Base-by-base conservation (phyloP, 2,113 vertebrate species). In the Ondatra zibethicus region DNA sequence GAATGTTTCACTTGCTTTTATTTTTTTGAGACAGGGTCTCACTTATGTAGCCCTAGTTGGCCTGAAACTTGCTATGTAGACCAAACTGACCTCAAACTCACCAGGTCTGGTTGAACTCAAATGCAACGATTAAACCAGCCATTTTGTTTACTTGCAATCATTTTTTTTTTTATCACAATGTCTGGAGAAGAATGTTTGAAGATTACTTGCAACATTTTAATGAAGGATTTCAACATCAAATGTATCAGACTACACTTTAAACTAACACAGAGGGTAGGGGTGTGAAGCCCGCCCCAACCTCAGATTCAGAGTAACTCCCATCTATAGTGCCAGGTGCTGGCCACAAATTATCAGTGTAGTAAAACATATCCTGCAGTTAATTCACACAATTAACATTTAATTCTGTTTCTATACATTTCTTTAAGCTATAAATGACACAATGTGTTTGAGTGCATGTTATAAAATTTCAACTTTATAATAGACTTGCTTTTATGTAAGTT, bases 161-260 rank as follows among this genome's bases (percentile, higher is more conserved):
- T n/a, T n/a, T n/a, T n/a, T n/a, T n/a, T n/a, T n/a, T n/a, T n/a
- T n/a, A n/a, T n/a, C 33, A 14, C 70, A 10, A 21, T 11, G 21
- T 58, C 52, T 58, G 23, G 16, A 25, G 10, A 42, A 58, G 33
- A 81, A 58, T 21, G 31, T 81, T 25, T 81, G 33, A 81, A 81
- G 58, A n/a, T 13, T 58, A 58, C 78, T 94, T 52, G 2, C 17
- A 92, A 68, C 4, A 39, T 61, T 65, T 29, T 63, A 90, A 80
- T 21, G 17, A 92, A 86, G 36, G 21, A 92, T 33, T 50, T 92
- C 75, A 87, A 89, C 23, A 73, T 50, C 65, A 92, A 89, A 73
- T 80, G 36, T 36, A 68, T 75, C 39, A 42, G 68, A 39, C 9
- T 66, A 86, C 16, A 66, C 31, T 66, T 52, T 47, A 63, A 77